Percentiles rank a stretch among this genome's conserved stretches.
Evolutionary conservation across 1,140 invertebrate genomes (phyloP).

Genomic region (Drosophila sp.): DNA sequence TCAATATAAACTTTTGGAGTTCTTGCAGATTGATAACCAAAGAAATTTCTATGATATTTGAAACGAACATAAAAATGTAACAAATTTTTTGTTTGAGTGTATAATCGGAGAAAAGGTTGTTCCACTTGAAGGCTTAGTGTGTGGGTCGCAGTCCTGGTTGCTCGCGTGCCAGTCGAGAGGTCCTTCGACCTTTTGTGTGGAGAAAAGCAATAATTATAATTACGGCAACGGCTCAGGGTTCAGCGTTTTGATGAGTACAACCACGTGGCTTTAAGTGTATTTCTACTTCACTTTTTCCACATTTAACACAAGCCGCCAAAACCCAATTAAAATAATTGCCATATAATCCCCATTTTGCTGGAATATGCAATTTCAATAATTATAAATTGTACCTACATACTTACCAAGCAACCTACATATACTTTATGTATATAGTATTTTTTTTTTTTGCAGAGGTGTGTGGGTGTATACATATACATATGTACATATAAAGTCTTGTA

Average conservation of each 20-base stretch:
- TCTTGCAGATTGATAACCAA: not conserved
- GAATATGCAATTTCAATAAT: conserved; percentile 51
- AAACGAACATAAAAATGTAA: not conserved
- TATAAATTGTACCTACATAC: conserved; percentile 33
- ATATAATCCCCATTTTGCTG: conserved; percentile 18
- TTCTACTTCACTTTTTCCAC: conserved; percentile 5
- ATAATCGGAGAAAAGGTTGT: not conserved
- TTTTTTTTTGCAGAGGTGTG: not conserved
- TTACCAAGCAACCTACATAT: not conserved
- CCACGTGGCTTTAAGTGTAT: conserved; percentile 56
- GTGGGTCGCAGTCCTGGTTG: conserved; percentile 16
- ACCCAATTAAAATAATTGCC: conserved; percentile 71
- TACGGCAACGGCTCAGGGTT: conserved; percentile 32
- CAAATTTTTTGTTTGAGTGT: not conserved
- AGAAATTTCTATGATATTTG: not conserved
- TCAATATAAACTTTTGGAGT: not conserved
- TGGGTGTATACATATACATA: not conserved
- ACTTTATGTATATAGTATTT: conserved; percentile 10
- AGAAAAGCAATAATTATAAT: conserved; percentile 67
- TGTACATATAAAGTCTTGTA: conserved; percentile 20
- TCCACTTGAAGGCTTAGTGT: not conserved
- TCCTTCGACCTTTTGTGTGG: conserved; percentile 26
- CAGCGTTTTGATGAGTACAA: conserved; percentile 54
- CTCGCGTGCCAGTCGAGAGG: conserved; percentile 63
- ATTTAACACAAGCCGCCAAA: conserved; percentile 15